phyloP scores from a whole-genome alignment of 1,140 invertebrate species.

The Drosophila albomicans region DNA sequence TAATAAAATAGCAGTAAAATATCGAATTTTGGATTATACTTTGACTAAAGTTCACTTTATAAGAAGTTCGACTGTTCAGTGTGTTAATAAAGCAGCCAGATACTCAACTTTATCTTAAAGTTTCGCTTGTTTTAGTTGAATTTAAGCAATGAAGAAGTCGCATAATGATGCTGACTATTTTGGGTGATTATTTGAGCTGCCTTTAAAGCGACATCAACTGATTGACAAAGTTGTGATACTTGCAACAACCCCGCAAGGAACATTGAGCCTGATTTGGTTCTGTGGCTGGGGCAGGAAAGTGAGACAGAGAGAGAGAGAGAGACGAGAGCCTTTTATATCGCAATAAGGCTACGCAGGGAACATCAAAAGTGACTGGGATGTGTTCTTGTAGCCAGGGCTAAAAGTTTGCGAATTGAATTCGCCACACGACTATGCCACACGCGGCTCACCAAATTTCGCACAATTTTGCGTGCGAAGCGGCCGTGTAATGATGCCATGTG shows the following conservation, averaged over 20 bases:
- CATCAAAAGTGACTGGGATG: slow-evolving; percentile 59
- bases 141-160: neutral
- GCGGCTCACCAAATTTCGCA: slow-evolving; percentile 84
- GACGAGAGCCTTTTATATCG: slow-evolving; percentile 26
- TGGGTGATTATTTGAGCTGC: slow-evolving; percentile 14
- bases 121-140: neutral
- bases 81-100: too few relatives aligned
- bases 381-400: slow-evolving; percentile 23
- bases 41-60: too few relatives aligned
- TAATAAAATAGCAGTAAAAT: too few relatives aligned
- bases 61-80: too few relatives aligned
- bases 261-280: neutral
- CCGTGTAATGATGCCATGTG: slow-evolving; percentile 79
- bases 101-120: neutral
- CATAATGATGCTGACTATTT: neutral
- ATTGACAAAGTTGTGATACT: slow-evolving; percentile 31
- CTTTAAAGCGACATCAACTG: slow-evolving; percentile 17
- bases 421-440: slow-evolving; percentile 84
- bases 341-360: slow-evolving; percentile 23
- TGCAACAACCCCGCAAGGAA: slow-evolving; percentile 4
- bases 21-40: too few relatives aligned
- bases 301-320: neutral
- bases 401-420: slow-evolving; percentile 84
- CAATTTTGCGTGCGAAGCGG: slow-evolving; percentile 82
- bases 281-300: neutral